phyloP scores from a whole-genome alignment of 2,113 vertebrate species.

The Romanogobio albipinnatus region DNA sequence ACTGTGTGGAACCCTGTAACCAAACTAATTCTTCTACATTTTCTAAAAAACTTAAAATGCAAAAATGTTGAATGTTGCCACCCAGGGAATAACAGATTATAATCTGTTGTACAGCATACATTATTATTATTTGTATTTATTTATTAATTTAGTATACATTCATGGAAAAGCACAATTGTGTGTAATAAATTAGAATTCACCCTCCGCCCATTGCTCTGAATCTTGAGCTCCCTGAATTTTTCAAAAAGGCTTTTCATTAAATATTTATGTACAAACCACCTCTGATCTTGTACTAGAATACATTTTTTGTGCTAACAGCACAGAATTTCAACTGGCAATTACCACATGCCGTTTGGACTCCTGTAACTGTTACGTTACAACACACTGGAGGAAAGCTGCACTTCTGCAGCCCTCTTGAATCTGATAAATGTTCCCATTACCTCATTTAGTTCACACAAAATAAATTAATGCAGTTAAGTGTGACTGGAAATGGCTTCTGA shows the following conservation, averaged over 20 bases:
- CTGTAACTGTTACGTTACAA: not conserved
- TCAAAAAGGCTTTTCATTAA: not conserved
- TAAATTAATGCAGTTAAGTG: constrained; percentile 57
- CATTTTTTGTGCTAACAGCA: constrained; percentile 6
- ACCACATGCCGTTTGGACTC: not conserved
- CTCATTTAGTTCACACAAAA: constrained; percentile 53
- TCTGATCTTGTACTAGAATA: constrained; percentile 6
- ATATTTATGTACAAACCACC: constrained; percentile 25
- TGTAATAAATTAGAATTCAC: not conserved
- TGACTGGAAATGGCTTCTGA: constrained; percentile 55
- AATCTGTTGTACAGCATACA: too few species aligned
- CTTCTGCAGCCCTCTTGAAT: constrained; percentile 35
- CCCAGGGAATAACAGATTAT: too few species aligned
- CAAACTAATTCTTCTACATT: too few species aligned
- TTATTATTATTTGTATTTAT: too few species aligned
- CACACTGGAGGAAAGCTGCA: constrained; percentile 9
- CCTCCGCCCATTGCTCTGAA: not conserved
- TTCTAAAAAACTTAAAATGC: too few species aligned
- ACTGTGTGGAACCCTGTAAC: too few species aligned
- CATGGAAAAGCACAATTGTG: too few species aligned
- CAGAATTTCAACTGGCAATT: constrained; percentile 4
- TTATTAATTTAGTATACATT: too few species aligned
- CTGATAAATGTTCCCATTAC: constrained; percentile 50
- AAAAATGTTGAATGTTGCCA: too few species aligned
- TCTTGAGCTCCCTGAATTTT: not conserved